Percentiles rank a stretch among this genome's conserved stretches.
Conservation (phyloP, 2,888 invertebrate species). For the Polydrusus cervinus region DNA sequence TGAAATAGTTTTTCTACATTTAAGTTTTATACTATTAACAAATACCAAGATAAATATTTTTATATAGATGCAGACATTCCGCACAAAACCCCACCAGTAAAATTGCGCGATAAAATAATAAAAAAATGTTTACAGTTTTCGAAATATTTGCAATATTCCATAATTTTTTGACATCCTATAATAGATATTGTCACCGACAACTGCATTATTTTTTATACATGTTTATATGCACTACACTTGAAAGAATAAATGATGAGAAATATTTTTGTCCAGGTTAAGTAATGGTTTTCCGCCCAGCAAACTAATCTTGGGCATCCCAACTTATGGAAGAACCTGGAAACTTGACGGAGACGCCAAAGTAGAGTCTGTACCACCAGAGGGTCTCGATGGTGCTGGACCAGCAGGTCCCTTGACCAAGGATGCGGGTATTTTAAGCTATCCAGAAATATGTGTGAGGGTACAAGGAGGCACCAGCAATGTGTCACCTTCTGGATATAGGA, state of each 20-base stretch:
- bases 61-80: too few relatives aligned
- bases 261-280: conserved; percentile 71
- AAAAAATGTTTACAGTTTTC: too few relatives aligned
- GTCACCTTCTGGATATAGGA: conserved; percentile 79
- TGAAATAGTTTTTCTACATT: too few relatives aligned
- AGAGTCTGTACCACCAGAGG: conserved; percentile 82
- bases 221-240: too few relatives aligned
- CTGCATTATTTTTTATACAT: too few relatives aligned
- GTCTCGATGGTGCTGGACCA: conserved; percentile 79
- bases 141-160: too few relatives aligned
- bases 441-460: conserved; percentile 83
- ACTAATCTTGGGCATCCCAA: conserved; percentile 80
- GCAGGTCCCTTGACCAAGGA: conserved; percentile 81
- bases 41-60: too few relatives aligned
- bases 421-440: conserved; percentile 82
- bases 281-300: conserved; percentile 79
- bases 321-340: conserved; percentile 84
- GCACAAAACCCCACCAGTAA: too few relatives aligned
- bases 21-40: too few relatives aligned
- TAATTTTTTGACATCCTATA: too few relatives aligned
- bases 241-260: not conserved
- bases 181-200: too few relatives aligned
- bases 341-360: conserved; percentile 81
- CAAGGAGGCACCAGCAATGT: conserved; percentile 68
- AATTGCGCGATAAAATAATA: too few relatives aligned